A percentile compares a stretch with the other conserved stretches of the same genome.
Evolutionary conservation across 92 coral and sea anemone species (phyloP).

Genomic region (Epizoanthus rinbou): DNA sequence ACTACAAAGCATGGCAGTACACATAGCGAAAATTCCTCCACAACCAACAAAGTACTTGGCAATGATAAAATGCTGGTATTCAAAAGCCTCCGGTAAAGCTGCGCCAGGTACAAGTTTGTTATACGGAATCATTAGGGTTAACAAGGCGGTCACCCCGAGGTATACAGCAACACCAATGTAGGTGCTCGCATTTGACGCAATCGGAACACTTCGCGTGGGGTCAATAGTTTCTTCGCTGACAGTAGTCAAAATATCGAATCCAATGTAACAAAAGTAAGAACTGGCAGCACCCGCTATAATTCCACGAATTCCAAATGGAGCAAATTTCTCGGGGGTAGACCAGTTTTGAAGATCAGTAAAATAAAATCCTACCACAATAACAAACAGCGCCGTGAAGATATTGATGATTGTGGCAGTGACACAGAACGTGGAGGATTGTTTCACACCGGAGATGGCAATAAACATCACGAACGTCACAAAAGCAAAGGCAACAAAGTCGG

Average conservation of each 20-base stretch:
- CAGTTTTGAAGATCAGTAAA: conserved; percentile 77
- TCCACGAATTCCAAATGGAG: conserved; percentile 82
- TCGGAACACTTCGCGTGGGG: conserved; percentile 69
- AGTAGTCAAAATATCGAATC: conserved; percentile 80
- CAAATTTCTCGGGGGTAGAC: conserved; percentile 74
- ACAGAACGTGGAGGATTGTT: conserved; percentile 69
- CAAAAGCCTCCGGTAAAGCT: conserved; percentile 72
- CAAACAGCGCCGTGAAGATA: conserved; percentile 61
- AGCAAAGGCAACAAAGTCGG: conserved; percentile 70
- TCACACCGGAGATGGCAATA: conserved; percentile 66
- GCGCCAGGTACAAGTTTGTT: conserved; percentile 55
- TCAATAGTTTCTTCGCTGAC: conserved; percentile 78
- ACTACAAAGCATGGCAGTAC: conserved; percentile 68
- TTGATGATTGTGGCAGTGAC: conserved; percentile 71
- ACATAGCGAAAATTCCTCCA: conserved; percentile 84
- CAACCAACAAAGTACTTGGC: conserved; percentile 81
- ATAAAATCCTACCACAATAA: conserved; percentile 74
- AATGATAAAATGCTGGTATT: conserved; percentile 63
- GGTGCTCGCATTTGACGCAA: conserved; percentile 69
- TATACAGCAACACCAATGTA: conserved; percentile 76
- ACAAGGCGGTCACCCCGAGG: conserved; percentile 66
- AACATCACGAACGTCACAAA: conserved; percentile 55
- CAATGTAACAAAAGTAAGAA: conserved; percentile 83
- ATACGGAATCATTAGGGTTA: conserved; percentile 84
- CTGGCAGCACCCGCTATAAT: conserved; percentile 77